Evolutionary conservation across 1,140 invertebrate genomes (phyloP).

Genomic region (Caenorhabditis elegans): DNA sequence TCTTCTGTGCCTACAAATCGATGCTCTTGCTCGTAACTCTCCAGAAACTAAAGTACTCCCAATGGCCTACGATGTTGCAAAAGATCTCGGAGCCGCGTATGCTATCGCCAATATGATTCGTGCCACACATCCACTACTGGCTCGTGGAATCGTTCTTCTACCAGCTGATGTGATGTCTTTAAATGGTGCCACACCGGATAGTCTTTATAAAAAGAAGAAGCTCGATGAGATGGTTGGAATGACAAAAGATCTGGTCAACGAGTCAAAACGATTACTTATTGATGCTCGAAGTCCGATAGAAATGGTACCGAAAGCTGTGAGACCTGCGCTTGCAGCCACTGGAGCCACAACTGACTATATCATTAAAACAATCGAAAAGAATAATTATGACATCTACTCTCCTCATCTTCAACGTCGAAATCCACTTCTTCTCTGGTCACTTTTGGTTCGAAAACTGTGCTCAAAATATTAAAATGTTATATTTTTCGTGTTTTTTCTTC

Average conservation of each 20-base stretch:
- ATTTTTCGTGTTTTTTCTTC: not conserved
- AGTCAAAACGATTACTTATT: not conserved
- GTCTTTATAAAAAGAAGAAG: slow-evolving; percentile 40
- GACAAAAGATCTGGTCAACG: not conserved
- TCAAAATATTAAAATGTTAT: not conserved
- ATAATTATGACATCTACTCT: slow-evolving; percentile 33
- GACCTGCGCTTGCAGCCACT: not conserved
- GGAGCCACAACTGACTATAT: not conserved
- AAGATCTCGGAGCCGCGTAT: slow-evolving; percentile 31
- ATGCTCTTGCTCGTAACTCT: slow-evolving; percentile 14
- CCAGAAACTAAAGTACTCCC: not conserved
- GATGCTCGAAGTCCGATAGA: not conserved
- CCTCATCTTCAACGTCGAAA: slow-evolving; percentile 35
- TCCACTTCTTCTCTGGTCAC: slow-evolving; percentile 24
- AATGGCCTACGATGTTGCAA: not conserved
- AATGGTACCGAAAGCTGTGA: not conserved
- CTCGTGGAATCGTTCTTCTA: slow-evolving; percentile 46
- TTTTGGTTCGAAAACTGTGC: slow-evolving; percentile 7
- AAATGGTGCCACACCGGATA: slow-evolving; percentile 41
- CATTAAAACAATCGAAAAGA: slow-evolving; percentile 17
- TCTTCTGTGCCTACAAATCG: slow-evolving; percentile 27
- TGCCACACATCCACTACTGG: slow-evolving; percentile 45
- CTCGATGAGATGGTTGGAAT: not conserved
- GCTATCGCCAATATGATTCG: slow-evolving; percentile 37
- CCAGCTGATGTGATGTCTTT: slow-evolving; percentile 41